Conservation (phyloP, 2,797 vertebrate genomes). For the Cynopterus sphinx region DNA sequence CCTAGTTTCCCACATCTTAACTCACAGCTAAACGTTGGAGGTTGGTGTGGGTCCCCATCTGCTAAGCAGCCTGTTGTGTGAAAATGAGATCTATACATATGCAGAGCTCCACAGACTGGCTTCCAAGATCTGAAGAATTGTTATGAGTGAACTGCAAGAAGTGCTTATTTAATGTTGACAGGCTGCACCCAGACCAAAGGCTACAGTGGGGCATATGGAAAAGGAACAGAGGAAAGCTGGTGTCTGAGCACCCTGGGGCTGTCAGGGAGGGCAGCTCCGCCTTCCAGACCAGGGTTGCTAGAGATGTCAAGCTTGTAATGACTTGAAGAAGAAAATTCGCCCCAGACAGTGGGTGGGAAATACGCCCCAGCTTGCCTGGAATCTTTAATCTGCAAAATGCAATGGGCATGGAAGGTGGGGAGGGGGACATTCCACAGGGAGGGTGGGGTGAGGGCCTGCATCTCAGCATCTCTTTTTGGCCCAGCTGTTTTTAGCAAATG, state of each 20-base stretch:
- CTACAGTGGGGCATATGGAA: conserved; percentile 18
- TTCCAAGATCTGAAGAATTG: conserved; percentile 78
- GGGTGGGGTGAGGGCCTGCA: neutral
- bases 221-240: conserved; percentile 29
- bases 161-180: conserved; percentile 72
- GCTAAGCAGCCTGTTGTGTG: conserved; percentile 84
- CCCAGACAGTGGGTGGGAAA: conserved; percentile 43
- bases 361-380: neutral
- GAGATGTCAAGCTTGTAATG: conserved; percentile 61
- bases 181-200: conserved; percentile 68
- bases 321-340: neutral
- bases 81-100: conserved; percentile 80
- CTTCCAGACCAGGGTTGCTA: conserved; percentile 17
- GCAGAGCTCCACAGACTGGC: conserved; percentile 77
- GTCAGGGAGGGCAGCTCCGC: conserved; percentile 34
- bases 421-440: neutral
- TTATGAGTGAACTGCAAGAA: conserved; percentile 70
- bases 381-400: conserved; percentile 41
- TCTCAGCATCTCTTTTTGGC: neutral
- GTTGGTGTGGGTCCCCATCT: conserved; percentile 84
- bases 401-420: fast-evolving
- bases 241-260: neutral
- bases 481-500: neutral
- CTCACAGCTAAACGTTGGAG: conserved; percentile 77
- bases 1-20: conserved; percentile 77